Conservation (phyloP, 1,140 invertebrate genomes). For the Lutraria rhynchaena region DNA sequence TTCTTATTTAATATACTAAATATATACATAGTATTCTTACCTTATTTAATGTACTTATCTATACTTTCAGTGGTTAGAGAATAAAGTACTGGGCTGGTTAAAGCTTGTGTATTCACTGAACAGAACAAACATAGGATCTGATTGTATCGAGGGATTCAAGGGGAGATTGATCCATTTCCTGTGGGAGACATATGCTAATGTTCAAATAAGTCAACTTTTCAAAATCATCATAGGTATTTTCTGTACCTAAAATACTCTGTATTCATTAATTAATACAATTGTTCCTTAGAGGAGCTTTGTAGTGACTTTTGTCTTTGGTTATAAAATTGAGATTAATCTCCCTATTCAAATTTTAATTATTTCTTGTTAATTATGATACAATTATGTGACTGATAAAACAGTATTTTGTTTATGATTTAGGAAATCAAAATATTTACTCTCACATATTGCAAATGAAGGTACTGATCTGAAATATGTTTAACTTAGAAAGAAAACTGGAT, state of each 20-base stretch:
- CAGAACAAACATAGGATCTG: slow-evolving; percentile 83
- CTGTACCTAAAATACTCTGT: background rate
- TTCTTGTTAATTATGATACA: too few relatives aligned
- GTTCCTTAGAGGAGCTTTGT: too few relatives aligned
- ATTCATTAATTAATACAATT: background rate
- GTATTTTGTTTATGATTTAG: too few relatives aligned
- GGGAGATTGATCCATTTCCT: slow-evolving; percentile 89
- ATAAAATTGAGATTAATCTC: too few relatives aligned
- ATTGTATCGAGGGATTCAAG: slow-evolving; percentile 80
- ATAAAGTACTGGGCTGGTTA: slow-evolving; percentile 92
- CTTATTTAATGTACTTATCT: background rate
- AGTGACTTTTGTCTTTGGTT: too few relatives aligned
- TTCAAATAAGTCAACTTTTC: slow-evolving; percentile 95
- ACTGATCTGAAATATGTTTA: too few relatives aligned
- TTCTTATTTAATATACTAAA: too few relatives aligned
- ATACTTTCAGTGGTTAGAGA: slow-evolving; percentile 91
- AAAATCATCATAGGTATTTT: slow-evolving; percentile 91
- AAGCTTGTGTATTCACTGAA: slow-evolving; percentile 88
- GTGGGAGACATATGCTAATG: slow-evolving; percentile 93
- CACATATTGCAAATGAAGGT: too few relatives aligned
- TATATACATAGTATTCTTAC: background rate
- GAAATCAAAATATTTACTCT: too few relatives aligned
- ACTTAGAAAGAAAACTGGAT: too few relatives aligned
- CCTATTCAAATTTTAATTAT: too few relatives aligned
- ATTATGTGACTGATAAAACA: too few relatives aligned